Conservation (phyloP, 2,113 vertebrate genomes). For the Condylura cristata region DNA sequence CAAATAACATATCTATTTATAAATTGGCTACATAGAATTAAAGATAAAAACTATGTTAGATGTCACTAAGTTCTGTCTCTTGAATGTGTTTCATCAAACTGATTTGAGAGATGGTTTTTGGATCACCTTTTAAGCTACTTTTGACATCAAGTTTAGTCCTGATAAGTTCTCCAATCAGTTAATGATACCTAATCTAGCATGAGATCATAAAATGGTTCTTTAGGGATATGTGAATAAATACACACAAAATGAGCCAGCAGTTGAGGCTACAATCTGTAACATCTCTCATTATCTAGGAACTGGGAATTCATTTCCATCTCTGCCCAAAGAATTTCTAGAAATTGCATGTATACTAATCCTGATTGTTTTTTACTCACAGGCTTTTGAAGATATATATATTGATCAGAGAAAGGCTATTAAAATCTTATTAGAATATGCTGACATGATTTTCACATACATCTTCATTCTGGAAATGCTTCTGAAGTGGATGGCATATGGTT, state of each 20-base stretch:
- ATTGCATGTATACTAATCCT: background rate
- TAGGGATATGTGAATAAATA: background rate
- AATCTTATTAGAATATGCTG: slow-evolving; percentile 93
- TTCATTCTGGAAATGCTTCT: slow-evolving; percentile 99
- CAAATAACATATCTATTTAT: background rate
- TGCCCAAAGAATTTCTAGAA: background rate
- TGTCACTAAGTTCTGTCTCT: background rate
- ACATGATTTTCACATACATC: slow-evolving; percentile 97
- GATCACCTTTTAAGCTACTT: background rate
- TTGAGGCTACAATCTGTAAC: background rate
- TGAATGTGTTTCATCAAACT: background rate
- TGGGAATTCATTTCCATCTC: background rate
- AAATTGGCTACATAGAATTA: background rate
- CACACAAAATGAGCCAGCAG: background rate
- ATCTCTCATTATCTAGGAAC: background rate
- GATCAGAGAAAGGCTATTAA: slow-evolving; percentile 91
- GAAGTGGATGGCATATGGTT: slow-evolving; percentile 98
- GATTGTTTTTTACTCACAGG: slow-evolving; percentile 83
- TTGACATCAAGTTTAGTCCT: background rate
- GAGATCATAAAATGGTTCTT: background rate
- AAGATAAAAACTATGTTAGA: background rate
- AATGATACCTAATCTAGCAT: background rate
- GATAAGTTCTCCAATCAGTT: background rate
- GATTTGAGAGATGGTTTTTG: background rate
- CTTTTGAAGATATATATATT: slow-evolving; percentile 96